Evolutionary conservation across 2,888 invertebrate species (phyloP), one percentile per base, ranked within the genome.

Genomic region (Odontothrips loti): DNA sequence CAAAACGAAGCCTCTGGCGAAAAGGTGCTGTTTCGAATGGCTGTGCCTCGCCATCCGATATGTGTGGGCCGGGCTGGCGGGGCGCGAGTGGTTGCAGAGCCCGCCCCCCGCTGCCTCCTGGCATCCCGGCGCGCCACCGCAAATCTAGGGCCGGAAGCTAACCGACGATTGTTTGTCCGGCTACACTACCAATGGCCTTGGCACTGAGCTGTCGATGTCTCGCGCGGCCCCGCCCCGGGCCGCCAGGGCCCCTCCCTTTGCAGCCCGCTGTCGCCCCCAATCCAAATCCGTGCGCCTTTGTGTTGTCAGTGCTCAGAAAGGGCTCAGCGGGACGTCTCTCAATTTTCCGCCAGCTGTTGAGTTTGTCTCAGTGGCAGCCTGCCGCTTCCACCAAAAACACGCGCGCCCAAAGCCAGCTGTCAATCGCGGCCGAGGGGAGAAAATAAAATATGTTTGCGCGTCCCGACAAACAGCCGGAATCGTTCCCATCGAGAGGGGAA

Each of bases 311-410:
- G 34, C 34, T 43, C 34, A 75, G 68, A 27, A 27, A 27, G 68
- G 27, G 68, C 68, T 75, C 68, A 75, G 68, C 68, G 23, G 23
- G 68, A 27, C 23, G 68, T 23, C 68, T 17, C 68, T 27, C 68
- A 75, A 75, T 75, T 75, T 75, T 75, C 68, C 68, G 68, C 58
- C 58, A 58, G 68, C 68, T 9, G 23, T 75, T 27, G 68, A 27
- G 34, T 43, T 43, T 43, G 34, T 43, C 34, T 6, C 34, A 43
- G 34, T 43, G 34, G 34, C 34, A 43, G 34, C 34, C n/a, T 20
- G 20, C 58, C 58, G 20, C 15, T 20, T 43, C 34, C 58, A 58
- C 58, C 58, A 15, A 9, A 17, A 58, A 17, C 58, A 15, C 58
- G 34, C 34, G 34, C 34, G 34, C 6, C 34, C 34, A 43, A 43